phyloP scores from a whole-genome alignment of 2,797 vertebrate species.

The Mionectes olivaceus region DNA sequence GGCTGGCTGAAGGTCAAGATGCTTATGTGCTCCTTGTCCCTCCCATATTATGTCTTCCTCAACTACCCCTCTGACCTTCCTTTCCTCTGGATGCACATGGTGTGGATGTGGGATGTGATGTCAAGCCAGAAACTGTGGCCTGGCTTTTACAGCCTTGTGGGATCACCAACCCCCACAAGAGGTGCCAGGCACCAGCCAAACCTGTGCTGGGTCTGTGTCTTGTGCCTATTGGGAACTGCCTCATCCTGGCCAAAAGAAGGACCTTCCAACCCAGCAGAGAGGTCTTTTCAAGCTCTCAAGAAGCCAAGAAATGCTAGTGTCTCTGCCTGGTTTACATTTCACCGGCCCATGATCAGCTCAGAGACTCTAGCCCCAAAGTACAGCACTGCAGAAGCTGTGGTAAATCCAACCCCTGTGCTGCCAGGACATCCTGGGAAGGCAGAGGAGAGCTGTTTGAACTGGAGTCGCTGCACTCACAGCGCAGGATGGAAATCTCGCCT shows the following conservation, averaged over 20 bases:
- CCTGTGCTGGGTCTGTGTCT: accelerated
- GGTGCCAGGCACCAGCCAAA: neutral
- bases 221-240: neutral
- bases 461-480: neutral
- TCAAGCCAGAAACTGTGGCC: neutral
- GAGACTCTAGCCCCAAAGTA: neutral
- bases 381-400: neutral
- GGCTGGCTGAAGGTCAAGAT: neutral
- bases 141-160: neutral
- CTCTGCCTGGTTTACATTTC: neutral
- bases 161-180: accelerated
- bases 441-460: neutral
- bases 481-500: neutral
- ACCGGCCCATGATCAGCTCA: accelerated
- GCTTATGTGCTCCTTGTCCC: neutral
- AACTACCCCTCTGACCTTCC: neutral
- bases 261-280: neutral
- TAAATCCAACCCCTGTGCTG: neutral
- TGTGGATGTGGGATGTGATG: neutral
- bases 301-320: neutral
- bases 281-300: neutral
- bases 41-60: neutral
- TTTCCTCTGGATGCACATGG: neutral
- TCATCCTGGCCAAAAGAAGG: neutral
- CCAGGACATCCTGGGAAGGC: neutral